Conservation (phyloP, 2,113 vertebrate genomes). For the Rafetus swinhoei region DNA sequence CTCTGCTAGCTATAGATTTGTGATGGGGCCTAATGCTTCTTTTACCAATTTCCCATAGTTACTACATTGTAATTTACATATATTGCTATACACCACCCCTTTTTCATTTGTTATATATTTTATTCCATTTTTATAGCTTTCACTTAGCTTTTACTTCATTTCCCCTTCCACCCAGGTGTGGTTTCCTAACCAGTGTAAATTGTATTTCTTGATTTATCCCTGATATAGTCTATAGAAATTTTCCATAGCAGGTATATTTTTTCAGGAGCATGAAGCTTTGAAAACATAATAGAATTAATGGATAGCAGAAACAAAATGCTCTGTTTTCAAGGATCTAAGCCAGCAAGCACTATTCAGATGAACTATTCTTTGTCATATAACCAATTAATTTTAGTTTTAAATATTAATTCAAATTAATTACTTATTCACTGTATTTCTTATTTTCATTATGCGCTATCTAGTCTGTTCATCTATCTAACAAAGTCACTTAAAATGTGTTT, state of each 20-base stretch:
- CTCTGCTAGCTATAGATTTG: not conserved
- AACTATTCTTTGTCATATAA: not conserved
- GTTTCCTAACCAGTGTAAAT: not conserved
- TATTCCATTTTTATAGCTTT: not conserved
- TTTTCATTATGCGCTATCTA: not conserved
- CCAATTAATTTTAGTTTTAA: not conserved
- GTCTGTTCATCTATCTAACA: slow-evolving; percentile 22
- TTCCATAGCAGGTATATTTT: not conserved
- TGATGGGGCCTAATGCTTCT: not conserved
- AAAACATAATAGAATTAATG: not conserved
- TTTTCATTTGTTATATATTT: not conserved
- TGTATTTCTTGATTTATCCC: not conserved
- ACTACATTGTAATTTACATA: not conserved
- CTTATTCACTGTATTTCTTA: not conserved
- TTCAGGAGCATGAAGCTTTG: not conserved
- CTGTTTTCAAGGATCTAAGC: not conserved
- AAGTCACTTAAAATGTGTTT: slow-evolving; percentile 22
- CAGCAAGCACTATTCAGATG: not conserved
- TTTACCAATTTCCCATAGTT: not conserved
- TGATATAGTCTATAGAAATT: not conserved
- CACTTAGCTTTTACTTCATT: not conserved
- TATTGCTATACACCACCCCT: not conserved
- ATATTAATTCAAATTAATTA: not conserved
- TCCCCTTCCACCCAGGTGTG: not conserved
- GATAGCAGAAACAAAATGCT: not conserved